Evolutionary conservation across 2,888 invertebrate species (phyloP).

Genomic region (Oscheius sp.): DNA sequence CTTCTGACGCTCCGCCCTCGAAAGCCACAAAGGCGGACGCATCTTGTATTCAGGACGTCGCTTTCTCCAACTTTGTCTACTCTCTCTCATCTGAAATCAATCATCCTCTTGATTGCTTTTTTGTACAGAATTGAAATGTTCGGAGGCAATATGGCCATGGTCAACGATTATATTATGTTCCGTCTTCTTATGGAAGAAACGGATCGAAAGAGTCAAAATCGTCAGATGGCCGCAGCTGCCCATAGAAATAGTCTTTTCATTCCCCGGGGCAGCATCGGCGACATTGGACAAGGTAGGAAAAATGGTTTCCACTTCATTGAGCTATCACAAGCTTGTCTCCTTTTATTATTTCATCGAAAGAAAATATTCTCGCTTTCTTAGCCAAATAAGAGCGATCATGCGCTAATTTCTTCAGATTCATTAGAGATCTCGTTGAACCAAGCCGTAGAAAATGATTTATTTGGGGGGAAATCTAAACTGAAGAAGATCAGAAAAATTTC

Average conservation of each 20-base stretch:
- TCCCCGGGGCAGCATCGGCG: slow-evolving; percentile 21
- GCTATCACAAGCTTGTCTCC: neutral
- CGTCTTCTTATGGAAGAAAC: slow-evolving; percentile 56
- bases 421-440: too few species aligned
- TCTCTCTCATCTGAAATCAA: neutral
- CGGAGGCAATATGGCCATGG: slow-evolving; percentile 48
- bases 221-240: slow-evolving; percentile 6
- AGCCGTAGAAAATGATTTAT: too few species aligned
- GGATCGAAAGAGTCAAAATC: slow-evolving; percentile 37
- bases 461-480: too few species aligned
- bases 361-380: too few species aligned
- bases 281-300: slow-evolving; percentile 21
- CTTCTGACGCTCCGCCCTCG: too few species aligned
- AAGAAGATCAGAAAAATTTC: too few species aligned
- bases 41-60: too few species aligned
- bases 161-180: slow-evolving; percentile 63
- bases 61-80: neutral
- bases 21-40: too few species aligned
- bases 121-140: slow-evolving; percentile 33
- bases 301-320: neutral
- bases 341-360: neutral
- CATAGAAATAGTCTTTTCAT: slow-evolving; percentile 26
- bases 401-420: too few species aligned
- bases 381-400: too few species aligned
- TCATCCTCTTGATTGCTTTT: neutral